Evolutionary conservation across 2,888 invertebrate genomes (phyloP).

Genomic region (Andricus quercusramuli): DNA sequence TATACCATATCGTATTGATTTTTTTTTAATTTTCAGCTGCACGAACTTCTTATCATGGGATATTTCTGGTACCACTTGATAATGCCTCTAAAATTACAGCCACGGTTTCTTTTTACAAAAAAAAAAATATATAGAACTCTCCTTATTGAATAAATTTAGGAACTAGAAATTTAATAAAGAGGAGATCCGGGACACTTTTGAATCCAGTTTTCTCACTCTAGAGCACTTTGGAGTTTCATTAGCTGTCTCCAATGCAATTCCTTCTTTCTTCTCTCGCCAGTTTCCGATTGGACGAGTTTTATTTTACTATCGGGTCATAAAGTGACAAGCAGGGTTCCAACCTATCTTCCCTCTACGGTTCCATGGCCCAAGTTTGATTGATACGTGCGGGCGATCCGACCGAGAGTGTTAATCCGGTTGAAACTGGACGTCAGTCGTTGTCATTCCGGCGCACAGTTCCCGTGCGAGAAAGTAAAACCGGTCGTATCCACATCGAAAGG

Average conservation of each 20-base stretch:
- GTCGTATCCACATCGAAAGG: conserved; percentile 45
- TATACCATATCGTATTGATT: neutral
- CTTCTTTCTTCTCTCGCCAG: neutral
- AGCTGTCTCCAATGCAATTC: neutral
- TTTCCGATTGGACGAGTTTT: neutral
- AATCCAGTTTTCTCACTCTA: neutral
- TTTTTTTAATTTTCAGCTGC: too few species aligned
- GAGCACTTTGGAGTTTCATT: neutral
- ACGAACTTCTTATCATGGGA: neutral
- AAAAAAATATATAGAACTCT: neutral
- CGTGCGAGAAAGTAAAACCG: conserved; percentile 38
- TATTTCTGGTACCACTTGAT: neutral
- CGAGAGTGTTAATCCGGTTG: conserved; percentile 59
- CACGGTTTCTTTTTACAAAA: too few species aligned
- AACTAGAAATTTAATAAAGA: neutral
- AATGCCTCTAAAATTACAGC: neutral
- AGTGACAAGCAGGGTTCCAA: neutral
- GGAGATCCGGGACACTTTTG: neutral
- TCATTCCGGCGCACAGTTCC: conserved; percentile 52
- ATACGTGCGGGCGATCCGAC: too few species aligned
- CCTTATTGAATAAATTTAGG: neutral
- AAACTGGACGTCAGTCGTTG: conserved; percentile 62
- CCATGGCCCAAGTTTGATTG: neutral
- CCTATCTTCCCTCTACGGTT: too few species aligned
- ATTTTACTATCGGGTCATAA: neutral